Base-by-base conservation (phyloP, 1,140 invertebrate species). In the Nasonia vitripennis region DNA sequence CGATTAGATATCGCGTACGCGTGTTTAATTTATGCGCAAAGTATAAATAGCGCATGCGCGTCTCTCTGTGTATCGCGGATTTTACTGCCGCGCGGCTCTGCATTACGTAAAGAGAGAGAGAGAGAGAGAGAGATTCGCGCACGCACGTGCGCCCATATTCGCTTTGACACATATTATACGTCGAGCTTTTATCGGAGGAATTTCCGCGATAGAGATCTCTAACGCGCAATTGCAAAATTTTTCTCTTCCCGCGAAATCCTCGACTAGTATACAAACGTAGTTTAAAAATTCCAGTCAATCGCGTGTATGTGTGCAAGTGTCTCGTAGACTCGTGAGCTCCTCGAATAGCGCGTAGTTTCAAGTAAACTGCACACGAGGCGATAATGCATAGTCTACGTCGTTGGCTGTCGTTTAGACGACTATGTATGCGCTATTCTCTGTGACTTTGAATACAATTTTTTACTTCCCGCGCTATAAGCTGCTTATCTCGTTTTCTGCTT, bases 361-460 rank as follows among this genome's bases (percentile, higher is more conserved):
- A 62, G 55, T n/a, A 20, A 62, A n/a, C 55, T 17, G 6, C 17
- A 7, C 55, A 62, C 17, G 55, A 20, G 4, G n/a, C 7, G n/a
- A 45, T 45, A 45, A 45, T 37, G 51, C 55, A n/a, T 0, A 62
- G 34, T 37, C 2, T 37, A 62, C 55, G 20, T 62, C 17, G 5
- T 14, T 20, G 14, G 12, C 14, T 20, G 14, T n/a, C 2, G 17
- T 20, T 62, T n/a, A 62, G 55, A 20, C 14, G 17, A 62, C 20
- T 45, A n/a, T 17, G 20, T 62, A 62, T 62, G 55, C 55, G 17
- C 55, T 62, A 27, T 27, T 34, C 34, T 62, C 2, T 20, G 20
- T 62, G 55, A 62, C 55, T 62, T 62, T 62, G 55, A 62, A 62
- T 62, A 62, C n/a, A n/a, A 20, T 62, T n/a, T 62, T 62, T 62